phyloP scores from a whole-genome alignment of 2,797 vertebrate genomes.

The Spinus pinus region DNA sequence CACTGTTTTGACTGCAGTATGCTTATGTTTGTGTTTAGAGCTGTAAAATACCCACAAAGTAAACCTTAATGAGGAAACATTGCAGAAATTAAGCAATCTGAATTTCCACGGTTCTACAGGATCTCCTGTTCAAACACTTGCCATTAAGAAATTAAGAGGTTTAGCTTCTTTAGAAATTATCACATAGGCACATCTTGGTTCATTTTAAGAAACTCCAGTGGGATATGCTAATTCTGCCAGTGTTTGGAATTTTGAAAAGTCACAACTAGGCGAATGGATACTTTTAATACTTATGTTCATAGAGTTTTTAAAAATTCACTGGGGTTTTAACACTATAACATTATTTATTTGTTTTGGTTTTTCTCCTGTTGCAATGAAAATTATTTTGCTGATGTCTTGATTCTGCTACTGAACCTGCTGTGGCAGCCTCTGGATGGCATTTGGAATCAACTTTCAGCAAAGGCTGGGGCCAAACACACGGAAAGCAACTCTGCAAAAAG shows the following conservation, averaged over 20 bases:
- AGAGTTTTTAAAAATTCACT: not conserved
- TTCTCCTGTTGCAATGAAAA: not conserved
- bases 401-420: not conserved
- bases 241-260: not conserved
- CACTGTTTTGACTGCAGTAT: conserved; percentile 20
- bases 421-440: not conserved
- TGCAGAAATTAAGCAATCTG: conserved; percentile 2
- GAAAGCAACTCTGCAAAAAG: not conserved
- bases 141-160: not conserved
- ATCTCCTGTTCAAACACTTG: not conserved
- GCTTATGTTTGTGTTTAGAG: conserved; percentile 20
- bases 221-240: not conserved
- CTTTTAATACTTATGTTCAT: not conserved
- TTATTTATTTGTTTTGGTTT: not conserved
- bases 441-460: not conserved
- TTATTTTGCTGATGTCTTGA: not conserved
- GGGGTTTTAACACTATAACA: not conserved
- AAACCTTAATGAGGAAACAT: not conserved
- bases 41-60: not conserved
- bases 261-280: not conserved
- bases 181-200: not conserved
- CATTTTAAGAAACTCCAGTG: not conserved
- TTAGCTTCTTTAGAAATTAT: not conserved
- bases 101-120: not conserved
- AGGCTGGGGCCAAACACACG: not conserved